Evolutionary conservation across 2,797 vertebrate species (phyloP).

Genomic region (Falco cherrug): DNA sequence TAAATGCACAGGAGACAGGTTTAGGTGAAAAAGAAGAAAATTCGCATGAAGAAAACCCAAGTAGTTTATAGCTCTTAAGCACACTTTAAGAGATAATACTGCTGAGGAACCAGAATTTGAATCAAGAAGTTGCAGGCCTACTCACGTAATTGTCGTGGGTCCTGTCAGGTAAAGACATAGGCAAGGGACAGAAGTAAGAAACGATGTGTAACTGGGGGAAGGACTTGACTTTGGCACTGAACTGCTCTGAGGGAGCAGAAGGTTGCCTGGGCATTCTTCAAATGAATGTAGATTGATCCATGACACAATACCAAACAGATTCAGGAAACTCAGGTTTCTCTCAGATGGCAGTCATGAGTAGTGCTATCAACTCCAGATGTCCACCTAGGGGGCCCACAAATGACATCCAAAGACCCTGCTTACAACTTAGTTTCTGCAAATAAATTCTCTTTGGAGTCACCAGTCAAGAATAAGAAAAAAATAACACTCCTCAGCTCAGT

Average conservation of each 20-base stretch:
- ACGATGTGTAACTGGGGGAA: accelerated
- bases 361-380: neutral
- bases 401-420: neutral
- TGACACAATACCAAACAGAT: neutral
- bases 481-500: neutral
- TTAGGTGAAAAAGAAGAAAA: neutral
- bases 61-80: neutral
- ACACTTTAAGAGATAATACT: neutral
- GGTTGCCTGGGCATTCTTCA: neutral
- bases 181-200: neutral
- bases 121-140: neutral
- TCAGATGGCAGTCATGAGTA: neutral
- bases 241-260: neutral
- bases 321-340: neutral
- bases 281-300: neutral
- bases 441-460: neutral
- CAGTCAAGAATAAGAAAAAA: neutral
- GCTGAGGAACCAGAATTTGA: neutral
- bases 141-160: neutral
- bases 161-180: neutral
- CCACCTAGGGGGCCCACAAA: neutral
- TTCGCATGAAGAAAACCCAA: neutral
- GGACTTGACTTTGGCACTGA: neutral
- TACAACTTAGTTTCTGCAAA: neutral
- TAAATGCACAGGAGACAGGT: neutral